phyloP scores from a whole-genome alignment of 2,888 invertebrate genomes.

The Diabrotica balteata region DNA sequence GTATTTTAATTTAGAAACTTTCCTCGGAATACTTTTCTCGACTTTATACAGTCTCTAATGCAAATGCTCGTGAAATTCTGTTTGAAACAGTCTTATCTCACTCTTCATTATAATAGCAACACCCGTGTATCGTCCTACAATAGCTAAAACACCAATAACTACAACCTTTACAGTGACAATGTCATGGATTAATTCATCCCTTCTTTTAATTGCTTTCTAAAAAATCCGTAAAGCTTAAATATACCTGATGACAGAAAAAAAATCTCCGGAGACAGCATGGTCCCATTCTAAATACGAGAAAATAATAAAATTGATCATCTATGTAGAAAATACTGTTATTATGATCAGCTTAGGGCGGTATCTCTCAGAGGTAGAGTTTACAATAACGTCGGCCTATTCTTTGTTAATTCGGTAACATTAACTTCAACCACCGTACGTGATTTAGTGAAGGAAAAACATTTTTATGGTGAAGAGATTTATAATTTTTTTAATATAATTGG shows the following conservation, averaged over 20 bases:
- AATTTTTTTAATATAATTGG: no score
- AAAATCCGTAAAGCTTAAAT: no score
- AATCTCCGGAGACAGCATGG: constrained; percentile 34
- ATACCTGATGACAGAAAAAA: constrained; percentile 1
- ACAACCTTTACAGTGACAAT: no score
- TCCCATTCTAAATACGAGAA: constrained; percentile 29
- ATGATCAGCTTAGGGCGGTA: constrained; percentile 44
- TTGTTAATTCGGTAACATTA: constrained; percentile 5
- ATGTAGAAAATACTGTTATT: constrained; percentile 53
- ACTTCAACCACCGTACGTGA: constrained; percentile 7
- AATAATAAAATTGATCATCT: constrained; percentile 46
- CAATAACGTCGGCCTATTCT: constrained; percentile 8
- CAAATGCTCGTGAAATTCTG: no score
- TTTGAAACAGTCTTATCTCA: no score
- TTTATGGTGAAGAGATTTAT: background rate
- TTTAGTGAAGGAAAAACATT: constrained; percentile 12
- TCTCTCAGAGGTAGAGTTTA: constrained; percentile 23
- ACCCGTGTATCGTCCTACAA: background rate
- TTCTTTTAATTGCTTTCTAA: no score
- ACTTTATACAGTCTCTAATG: no score
- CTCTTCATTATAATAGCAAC: background rate
- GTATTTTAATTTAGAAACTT: no score
- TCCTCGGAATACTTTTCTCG: no score
- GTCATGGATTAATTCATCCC: no score
- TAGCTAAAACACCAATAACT: no score